phyloP scores from a whole-genome alignment of 2,113 vertebrate species.

The Menura novaehollandiae region DNA sequence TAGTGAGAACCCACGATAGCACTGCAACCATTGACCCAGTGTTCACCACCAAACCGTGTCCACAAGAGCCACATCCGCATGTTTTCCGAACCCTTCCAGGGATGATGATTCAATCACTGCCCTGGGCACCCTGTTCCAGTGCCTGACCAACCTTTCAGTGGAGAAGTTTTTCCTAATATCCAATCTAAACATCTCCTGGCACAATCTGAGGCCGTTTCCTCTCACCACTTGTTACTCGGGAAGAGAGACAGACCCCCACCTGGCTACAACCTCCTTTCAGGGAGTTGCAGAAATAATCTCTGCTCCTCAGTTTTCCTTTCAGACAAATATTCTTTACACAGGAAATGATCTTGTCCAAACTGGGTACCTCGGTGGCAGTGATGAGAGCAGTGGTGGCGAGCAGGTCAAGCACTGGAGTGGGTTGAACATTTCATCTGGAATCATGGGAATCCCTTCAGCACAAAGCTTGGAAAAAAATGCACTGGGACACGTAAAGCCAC shows the following conservation, averaged over 20 bases:
- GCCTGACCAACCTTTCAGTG: neutral
- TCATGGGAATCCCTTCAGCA: neutral
- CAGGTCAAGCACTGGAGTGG: neutral
- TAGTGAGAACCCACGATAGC: neutral
- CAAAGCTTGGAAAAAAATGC: neutral
- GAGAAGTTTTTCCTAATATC: neutral
- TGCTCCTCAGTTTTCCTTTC: neutral
- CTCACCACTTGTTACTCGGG: neutral
- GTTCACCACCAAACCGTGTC: accelerated
- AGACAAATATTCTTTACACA: neutral
- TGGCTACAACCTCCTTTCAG: neutral
- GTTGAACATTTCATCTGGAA: neutral
- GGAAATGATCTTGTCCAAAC: neutral
- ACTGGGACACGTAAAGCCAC: accelerated
- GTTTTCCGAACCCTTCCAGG: neutral
- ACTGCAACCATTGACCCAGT: neutral
- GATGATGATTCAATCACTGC: neutral
- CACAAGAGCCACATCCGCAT: neutral
- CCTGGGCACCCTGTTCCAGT: neutral
- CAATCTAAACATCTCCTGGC: neutral
- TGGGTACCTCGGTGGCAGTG: neutral
- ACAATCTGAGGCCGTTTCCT: neutral
- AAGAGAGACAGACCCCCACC: accelerated
- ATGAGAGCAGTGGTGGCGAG: neutral
- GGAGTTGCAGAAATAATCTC: neutral